These are phyloP conservation scores for Sinocyclocheilus rhinocerous DNA, from an alignment of 2,113 vertebrate genomes.

Conservation along the genomic window DNA sequence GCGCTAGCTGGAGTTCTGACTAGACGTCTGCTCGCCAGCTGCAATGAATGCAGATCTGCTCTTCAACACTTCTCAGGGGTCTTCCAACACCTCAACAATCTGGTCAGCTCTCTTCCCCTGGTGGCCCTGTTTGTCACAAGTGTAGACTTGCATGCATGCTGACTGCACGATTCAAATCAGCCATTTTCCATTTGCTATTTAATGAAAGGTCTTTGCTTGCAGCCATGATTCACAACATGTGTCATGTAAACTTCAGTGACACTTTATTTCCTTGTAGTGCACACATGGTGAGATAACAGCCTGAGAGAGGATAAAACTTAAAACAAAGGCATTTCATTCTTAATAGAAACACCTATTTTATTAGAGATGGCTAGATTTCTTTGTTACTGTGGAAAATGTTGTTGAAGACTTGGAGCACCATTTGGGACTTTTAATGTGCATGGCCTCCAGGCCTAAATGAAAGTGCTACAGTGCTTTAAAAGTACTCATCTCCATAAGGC, in stretches of 20 bases:
- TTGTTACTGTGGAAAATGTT: constrained; percentile 31
- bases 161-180: not conserved
- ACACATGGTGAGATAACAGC: constrained; percentile 7
- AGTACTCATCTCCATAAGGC: constrained; percentile 9
- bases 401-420: not conserved
- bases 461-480: constrained; percentile 48
- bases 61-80: constrained; percentile 24
- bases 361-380: constrained; percentile 6
- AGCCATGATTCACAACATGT: constrained; percentile 36
- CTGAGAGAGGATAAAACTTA: constrained; percentile 1
- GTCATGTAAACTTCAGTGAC: constrained; percentile 21
- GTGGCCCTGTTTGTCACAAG: constrained; percentile 28
- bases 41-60: constrained; percentile 35
- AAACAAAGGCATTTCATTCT: not conserved
- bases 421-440: constrained; percentile 25
- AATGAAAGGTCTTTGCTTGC: constrained; percentile 18
- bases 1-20: constrained; percentile 19
- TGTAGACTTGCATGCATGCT: not conserved
- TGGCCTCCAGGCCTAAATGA: constrained; percentile 25
- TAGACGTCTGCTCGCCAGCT: constrained; percentile 56
- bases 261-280: constrained; percentile 31
- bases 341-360: constrained; percentile 14
- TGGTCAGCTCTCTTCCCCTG: constrained; percentile 29
- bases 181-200: constrained; percentile 13
- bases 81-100: constrained; percentile 12